Percentiles rank a stretch among this genome's conserved stretches.
Conservation (phyloP, 2,797 vertebrate species). For the Eleutherodactylus coqui region DNA sequence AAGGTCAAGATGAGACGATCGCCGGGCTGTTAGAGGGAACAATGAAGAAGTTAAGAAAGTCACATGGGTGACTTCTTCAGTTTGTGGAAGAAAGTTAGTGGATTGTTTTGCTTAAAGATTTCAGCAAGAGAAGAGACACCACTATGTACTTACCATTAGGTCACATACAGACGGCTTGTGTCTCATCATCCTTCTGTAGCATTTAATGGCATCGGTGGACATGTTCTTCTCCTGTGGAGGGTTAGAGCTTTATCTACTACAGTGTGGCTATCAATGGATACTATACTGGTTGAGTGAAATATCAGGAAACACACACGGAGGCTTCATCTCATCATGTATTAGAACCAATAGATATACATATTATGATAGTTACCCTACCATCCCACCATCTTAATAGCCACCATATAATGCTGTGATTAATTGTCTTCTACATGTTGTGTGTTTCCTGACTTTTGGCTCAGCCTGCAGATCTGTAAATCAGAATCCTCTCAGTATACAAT, state of each 20-base stretch:
- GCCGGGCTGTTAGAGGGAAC: neutral
- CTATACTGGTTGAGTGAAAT: neutral
- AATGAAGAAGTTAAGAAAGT: neutral
- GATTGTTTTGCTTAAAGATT: neutral
- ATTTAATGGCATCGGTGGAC: neutral
- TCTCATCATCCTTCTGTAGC: slow-evolving; percentile 18
- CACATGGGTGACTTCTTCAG: neutral
- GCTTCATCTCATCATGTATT: neutral
- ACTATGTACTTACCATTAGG: slow-evolving; percentile 10
- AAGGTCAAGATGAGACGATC: neutral
- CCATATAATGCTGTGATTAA: neutral
- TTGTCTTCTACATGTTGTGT: neutral
- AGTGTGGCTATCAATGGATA: neutral
- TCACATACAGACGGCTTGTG: slow-evolving; percentile 43
- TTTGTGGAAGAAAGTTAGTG: neutral
- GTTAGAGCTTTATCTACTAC: neutral
- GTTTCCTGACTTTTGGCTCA: neutral
- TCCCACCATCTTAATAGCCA: neutral
- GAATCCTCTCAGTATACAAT: neutral
- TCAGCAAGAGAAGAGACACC: neutral
- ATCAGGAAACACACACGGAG: neutral
- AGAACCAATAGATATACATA: neutral
- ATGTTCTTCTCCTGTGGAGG: slow-evolving; percentile 23
- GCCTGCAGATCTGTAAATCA: neutral
- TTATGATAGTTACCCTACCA: too few species aligned